A percentile compares a stretch with the other conserved stretches of the same genome.
Evolutionary conservation across 92 coral and sea anemone genomes (phyloP).

Genomic region (Plumapathes pennacea): DNA sequence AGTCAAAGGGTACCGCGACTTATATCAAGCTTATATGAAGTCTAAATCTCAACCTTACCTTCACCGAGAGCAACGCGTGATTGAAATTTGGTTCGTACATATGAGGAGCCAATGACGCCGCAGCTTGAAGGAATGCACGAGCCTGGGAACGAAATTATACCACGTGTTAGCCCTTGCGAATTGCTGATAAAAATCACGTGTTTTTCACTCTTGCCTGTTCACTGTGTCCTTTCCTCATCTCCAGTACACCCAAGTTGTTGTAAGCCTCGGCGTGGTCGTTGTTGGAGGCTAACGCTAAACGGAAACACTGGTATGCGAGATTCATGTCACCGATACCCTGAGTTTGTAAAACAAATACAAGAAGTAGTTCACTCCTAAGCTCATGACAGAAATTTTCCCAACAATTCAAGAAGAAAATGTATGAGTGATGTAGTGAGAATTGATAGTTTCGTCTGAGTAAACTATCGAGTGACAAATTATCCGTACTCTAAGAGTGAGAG

Average conservation of each 20-base stretch:
- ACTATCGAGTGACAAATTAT: no score
- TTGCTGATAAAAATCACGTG: background rate
- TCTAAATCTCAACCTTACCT: slow-evolving; percentile 61
- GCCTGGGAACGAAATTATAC: slow-evolving; percentile 67
- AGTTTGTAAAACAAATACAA: no score
- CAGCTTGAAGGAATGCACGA: slow-evolving; percentile 90
- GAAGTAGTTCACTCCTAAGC: no score
- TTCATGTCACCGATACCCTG: slow-evolving; percentile 97
- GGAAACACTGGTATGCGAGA: slow-evolving; percentile 91
- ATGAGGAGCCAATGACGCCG: slow-evolving; percentile 79
- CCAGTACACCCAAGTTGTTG: slow-evolving; percentile 94
- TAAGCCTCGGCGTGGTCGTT: slow-evolving; percentile 98
- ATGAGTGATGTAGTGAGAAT: no score
- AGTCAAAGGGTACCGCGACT: background rate
- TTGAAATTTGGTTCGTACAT: slow-evolving; percentile 96
- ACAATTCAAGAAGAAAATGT: no score
- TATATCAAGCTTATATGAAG: background rate
- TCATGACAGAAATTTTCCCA: no score
- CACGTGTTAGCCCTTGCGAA: background rate
- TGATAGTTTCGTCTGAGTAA: no score
- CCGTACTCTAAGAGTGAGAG: no score
- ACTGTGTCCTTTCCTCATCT: slow-evolving; percentile 92
- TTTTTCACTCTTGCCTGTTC: no score
- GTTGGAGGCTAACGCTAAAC: slow-evolving; percentile 88
- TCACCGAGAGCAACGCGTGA: slow-evolving; percentile 79